Conservation (phyloP, 2,113 vertebrate species). For the Addax nasomaculatus region DNA sequence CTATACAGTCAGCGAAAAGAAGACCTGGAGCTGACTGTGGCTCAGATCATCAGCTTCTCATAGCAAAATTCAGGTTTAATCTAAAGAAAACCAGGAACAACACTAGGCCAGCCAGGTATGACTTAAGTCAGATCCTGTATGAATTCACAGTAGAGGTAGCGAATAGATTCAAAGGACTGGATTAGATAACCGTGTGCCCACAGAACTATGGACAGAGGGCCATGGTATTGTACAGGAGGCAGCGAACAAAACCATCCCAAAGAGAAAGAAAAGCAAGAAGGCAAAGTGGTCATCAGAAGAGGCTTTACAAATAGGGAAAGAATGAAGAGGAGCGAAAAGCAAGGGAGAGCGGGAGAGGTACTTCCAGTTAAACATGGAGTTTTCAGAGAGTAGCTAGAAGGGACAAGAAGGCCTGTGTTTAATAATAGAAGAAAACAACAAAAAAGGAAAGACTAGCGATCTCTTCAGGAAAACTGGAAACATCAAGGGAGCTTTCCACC, state of each 20-base stretch:
- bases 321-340: neutral
- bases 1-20: neutral
- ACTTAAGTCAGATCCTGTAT: neutral
- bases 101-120: neutral
- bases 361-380: neutral
- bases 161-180: neutral
- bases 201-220: neutral
- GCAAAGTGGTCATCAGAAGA: neutral
- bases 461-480: neutral
- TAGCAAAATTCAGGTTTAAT: neutral
- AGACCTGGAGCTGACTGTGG: neutral
- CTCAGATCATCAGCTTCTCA: neutral
- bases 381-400: neutral
- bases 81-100: neutral
- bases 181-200: neutral
- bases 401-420: neutral
- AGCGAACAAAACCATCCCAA: neutral
- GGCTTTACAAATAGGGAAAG: neutral
- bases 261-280: neutral
- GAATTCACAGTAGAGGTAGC: neutral
- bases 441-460: neutral
- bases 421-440: neutral
- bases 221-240: neutral
- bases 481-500: neutral
- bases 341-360: neutral